Evolutionary conservation across 2,888 invertebrate genomes (phyloP).

Genomic region (Idaea straminata): DNA sequence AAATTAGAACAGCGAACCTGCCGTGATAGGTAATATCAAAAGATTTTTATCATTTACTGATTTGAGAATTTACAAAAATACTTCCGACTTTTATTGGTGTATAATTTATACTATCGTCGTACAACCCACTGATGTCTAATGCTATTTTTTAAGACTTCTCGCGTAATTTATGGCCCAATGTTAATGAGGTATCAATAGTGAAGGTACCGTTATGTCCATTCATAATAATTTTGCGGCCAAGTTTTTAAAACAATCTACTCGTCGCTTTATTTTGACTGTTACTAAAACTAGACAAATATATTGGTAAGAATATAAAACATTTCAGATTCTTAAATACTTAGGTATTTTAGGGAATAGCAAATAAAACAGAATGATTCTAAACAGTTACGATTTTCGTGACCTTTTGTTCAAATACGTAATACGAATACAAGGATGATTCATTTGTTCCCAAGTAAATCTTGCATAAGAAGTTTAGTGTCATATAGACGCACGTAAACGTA

Average conservation of each 20-base stretch:
- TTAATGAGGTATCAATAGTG: constrained; percentile 62
- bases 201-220: constrained; percentile 63
- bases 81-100: constrained; percentile 4
- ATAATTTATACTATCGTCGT: constrained; percentile 4
- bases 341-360: too few relatives aligned
- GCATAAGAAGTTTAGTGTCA: not conserved
- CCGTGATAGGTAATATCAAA: not conserved
- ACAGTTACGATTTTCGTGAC: too few relatives aligned
- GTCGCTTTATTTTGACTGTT: not conserved
- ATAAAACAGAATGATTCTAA: too few relatives aligned
- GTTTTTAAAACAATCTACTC: not conserved
- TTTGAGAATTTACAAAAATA: not conserved
- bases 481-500: not conserved
- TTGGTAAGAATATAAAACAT: too few relatives aligned
- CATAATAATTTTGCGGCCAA: constrained; percentile 33
- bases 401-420: too few relatives aligned
- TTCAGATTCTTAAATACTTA: too few relatives aligned
- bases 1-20: not conserved
- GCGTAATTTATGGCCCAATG: constrained; percentile 57
- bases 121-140: constrained; percentile 15
- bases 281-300: too few relatives aligned
- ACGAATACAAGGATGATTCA: not conserved
- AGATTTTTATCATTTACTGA: constrained; percentile 1
- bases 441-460: not conserved
- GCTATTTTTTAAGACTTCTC: constrained; percentile 26